Conservation (phyloP, 2,797 vertebrate genomes). For the Tinamus major region DNA sequence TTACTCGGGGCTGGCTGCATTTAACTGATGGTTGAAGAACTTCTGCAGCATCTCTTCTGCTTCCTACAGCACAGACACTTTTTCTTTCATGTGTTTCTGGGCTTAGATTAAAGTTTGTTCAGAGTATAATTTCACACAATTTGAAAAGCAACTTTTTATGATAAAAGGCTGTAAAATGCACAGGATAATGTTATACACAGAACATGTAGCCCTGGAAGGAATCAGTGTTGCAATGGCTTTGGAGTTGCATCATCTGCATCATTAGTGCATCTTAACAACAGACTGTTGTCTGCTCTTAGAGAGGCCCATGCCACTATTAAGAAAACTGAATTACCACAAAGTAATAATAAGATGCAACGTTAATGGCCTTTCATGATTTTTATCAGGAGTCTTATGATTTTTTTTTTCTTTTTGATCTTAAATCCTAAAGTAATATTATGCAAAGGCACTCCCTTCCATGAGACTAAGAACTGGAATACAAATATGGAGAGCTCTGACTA, state of each 20-base stretch:
- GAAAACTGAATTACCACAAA: constrained; percentile 22
- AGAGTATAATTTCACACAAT: not conserved
- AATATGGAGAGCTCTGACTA: not conserved
- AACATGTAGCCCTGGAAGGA: not conserved
- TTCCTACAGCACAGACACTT: not conserved
- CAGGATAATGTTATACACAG: not conserved
- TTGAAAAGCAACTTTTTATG: not conserved
- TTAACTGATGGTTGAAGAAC: not conserved
- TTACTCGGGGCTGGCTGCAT: not conserved
- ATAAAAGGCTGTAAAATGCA: not conserved
- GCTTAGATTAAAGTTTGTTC: not conserved
- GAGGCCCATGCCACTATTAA: constrained; percentile 25
- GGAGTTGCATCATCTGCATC: not conserved
- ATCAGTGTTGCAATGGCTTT: not conserved
- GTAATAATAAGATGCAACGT: constrained; percentile 8
- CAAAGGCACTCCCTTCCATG: constrained; percentile 22
- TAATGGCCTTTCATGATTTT: constrained; percentile 46
- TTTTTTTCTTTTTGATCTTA: not conserved
- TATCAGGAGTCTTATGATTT: constrained; percentile 4
- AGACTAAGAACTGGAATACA: constrained; percentile 19
- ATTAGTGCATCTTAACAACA: constrained; percentile 16
- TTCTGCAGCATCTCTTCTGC: not conserved
- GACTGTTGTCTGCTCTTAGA: constrained; percentile 21
- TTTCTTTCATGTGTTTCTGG: not conserved
- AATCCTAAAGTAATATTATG: not conserved